Conservation (phyloP, 2,113 vertebrate species). For the Sturnus vulgaris region DNA sequence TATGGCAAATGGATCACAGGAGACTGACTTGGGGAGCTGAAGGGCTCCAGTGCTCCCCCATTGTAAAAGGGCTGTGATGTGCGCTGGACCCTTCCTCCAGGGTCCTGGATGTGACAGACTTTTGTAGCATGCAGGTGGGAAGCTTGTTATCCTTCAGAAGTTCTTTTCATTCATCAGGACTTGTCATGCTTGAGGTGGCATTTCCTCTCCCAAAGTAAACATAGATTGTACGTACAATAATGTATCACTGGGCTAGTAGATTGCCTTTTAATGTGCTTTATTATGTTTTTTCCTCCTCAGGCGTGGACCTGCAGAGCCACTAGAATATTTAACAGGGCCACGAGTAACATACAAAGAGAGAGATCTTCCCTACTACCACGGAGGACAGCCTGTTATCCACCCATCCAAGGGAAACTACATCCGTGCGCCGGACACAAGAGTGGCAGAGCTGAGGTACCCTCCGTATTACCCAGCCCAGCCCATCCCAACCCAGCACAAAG, state of each 20-base stretch:
- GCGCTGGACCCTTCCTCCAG: neutral
- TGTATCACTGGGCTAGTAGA: neutral
- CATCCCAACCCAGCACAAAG: slow-evolving; percentile 77
- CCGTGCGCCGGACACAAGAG: slow-evolving; percentile 47
- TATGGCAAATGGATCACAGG: slow-evolving; percentile 40
- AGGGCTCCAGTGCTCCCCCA: slow-evolving; percentile 35
- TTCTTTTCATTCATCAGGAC: slow-evolving; percentile 35
- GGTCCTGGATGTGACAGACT: neutral
- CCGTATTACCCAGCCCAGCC: slow-evolving; percentile 79
- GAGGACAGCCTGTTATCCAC: slow-evolving; percentile 70
- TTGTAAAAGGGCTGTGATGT: slow-evolving; percentile 45
- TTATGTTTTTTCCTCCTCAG: slow-evolving; percentile 71
- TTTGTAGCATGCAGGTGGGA: slow-evolving; percentile 30
- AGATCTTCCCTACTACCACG: slow-evolving; percentile 78
- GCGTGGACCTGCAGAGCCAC: slow-evolving; percentile 80
- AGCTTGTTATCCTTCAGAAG: slow-evolving; percentile 24
- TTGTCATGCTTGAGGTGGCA: slow-evolving; percentile 17
- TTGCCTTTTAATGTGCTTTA: slow-evolving; percentile 36
- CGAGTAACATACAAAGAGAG: slow-evolving; percentile 79
- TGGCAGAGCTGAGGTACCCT: slow-evolving; percentile 78
- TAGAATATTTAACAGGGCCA: slow-evolving; percentile 80
- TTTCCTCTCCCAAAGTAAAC: slow-evolving; percentile 48
- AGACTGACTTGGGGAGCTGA: slow-evolving; percentile 10
- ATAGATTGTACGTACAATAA: neutral
- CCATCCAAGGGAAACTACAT: slow-evolving; percentile 76